Percentiles rank a stretch among this genome's conserved stretches.
Conservation (phyloP, 1,140 invertebrate genomes). For the Arctopsyche grandis region DNA sequence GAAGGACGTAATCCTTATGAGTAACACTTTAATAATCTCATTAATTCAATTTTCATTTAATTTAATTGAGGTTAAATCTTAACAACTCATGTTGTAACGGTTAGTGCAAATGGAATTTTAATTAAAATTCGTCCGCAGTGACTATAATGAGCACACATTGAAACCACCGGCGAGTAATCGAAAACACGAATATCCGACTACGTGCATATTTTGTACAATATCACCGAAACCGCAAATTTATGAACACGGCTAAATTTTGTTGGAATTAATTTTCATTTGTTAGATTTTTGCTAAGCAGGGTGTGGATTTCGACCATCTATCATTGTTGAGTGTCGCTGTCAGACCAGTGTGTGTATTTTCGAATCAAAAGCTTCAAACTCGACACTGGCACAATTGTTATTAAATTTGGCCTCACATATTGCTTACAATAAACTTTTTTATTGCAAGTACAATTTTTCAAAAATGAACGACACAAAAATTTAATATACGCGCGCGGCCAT, state of each 20-base stretch:
- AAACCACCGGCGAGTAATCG: constrained; percentile 3
- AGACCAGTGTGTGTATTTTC: neutral
- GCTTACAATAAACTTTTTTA: no score
- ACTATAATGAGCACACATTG: neutral
- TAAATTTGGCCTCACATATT: neutral
- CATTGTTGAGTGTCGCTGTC: constrained; percentile 9
- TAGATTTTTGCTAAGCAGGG: neutral
- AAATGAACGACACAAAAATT: no score
- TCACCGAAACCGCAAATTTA: constrained; percentile 7
- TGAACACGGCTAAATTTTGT: neutral
- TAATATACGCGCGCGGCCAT: no score
- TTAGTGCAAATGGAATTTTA: constrained; percentile 16
- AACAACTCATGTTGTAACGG: neutral
- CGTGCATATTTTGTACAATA: no score
- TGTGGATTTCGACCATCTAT: neutral
- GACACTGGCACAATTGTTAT: neutral
- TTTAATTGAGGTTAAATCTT: no score
- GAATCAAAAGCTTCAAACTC: neutral
- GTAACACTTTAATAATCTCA: no score
- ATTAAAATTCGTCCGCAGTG: constrained; percentile 2
- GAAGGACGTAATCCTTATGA: no score
- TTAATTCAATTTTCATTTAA: no score
- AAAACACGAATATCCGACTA: neutral
- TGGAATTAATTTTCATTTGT: neutral
- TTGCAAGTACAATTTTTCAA: no score